These are phyloP conservation scores for Chaetorhynchus papuensis DNA, from an alignment of 2,113 vertebrate genomes.

Conservation along the genomic window DNA sequence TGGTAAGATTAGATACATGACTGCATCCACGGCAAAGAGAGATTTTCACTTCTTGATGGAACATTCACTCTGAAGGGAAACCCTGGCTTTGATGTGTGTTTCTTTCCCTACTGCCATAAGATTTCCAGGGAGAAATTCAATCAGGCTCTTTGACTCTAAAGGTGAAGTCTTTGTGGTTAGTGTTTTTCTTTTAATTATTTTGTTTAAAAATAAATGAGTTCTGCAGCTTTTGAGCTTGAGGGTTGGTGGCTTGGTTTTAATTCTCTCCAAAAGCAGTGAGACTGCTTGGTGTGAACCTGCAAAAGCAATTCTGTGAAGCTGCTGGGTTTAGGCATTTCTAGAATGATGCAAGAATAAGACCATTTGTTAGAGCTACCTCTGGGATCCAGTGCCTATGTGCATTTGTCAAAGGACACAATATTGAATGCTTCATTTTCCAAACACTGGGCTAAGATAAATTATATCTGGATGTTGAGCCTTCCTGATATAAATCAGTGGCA, in stretches of 20 bases:
- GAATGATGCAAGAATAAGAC: slow-evolving; percentile 26
- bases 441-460: slow-evolving; percentile 70
- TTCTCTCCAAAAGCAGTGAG: not conserved
- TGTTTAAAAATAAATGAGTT: slow-evolving; percentile 30
- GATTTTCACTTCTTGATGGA: not conserved
- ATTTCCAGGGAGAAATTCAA: slow-evolving; percentile 23
- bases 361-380: slow-evolving; percentile 68
- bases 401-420: slow-evolving; percentile 64
- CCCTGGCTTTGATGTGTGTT: not conserved
- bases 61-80: not conserved
- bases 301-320: slow-evolving; percentile 21
- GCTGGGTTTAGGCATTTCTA: slow-evolving; percentile 23
- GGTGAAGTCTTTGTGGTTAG: not conserved
- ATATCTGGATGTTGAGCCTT: slow-evolving; percentile 52
- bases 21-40: not conserved
- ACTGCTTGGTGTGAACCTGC: not conserved
- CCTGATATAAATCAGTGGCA: slow-evolving; percentile 68
- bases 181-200: slow-evolving; percentile 30
- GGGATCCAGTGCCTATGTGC: slow-evolving; percentile 62
- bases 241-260: not conserved
- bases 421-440: slow-evolving; percentile 69
- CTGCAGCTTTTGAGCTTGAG: slow-evolving; percentile 9
- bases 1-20: not conserved
- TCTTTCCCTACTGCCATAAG: not conserved
- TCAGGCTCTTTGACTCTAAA: slow-evolving; percentile 4